A percentile compares a stretch with the other conserved stretches of the same genome.
Conservation (phyloP, 2,888 invertebrate species). For the Pristionchus mayeri region DNA sequence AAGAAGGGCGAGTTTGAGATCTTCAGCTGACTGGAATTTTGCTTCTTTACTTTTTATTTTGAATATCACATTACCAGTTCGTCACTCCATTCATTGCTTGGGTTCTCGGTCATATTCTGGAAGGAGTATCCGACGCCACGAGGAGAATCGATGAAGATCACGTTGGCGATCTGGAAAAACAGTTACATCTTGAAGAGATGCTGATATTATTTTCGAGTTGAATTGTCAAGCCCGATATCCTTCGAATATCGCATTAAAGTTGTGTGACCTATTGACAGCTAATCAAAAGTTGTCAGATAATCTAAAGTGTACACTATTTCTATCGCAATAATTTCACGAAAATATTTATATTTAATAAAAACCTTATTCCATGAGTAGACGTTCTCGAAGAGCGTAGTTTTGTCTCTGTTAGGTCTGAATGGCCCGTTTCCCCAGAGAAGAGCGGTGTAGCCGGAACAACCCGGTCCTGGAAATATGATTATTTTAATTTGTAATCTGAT, state of each 20-base stretch:
- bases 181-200: no score
- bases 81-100: conserved; percentile 60
- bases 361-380: conserved; percentile 76
- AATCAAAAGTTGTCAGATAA: no score
- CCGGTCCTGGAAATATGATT: conserved; percentile 55
- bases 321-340: not conserved
- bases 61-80: conserved; percentile 49
- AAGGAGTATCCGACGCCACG: conserved; percentile 79
- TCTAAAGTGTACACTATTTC: no score
- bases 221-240: no score
- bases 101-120: conserved; percentile 60
- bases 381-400: conserved; percentile 72
- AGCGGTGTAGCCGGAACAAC: conserved; percentile 69
- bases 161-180: conserved; percentile 78
- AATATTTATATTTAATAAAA: not conserved
- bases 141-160: conserved; percentile 79
- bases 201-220: no score
- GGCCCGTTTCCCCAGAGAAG: conserved; percentile 59
- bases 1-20: conserved; percentile 78
- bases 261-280: no score
- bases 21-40: conserved; percentile 76
- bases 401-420: conserved; percentile 70
- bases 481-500: no score
- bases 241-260: no score
- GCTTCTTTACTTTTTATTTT: no score